Base-by-base conservation (phyloP, 2,888 invertebrate genomes). In the Cryptocephalus moraei region DNA sequence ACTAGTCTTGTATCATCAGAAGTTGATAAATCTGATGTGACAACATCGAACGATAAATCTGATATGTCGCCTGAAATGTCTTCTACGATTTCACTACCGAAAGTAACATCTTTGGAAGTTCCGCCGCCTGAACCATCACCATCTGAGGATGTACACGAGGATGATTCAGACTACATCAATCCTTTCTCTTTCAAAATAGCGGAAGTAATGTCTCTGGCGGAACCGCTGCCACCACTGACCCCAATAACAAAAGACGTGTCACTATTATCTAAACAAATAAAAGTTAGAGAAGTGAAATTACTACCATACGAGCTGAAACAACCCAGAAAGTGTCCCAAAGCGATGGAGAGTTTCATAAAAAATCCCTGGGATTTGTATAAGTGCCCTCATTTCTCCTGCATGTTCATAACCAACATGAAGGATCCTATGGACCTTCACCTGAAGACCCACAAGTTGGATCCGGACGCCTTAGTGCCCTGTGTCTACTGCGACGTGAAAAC, bases 321-420 rank as follows among this genome's bases (percentile, higher is more conserved):
- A 38, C 51, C 56, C 1, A 56, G 60, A 36, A 69, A 69, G 54
- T 65, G 66, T 8, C 62, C 65, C 10, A 57, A 56, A 9, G 62
- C 61, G 0, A 69, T 76, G 68, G 51, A 49, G 12, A 60, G 59
- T 42, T 62, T 65, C 40, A 44, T 63, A 13, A 48, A 52, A 33
- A 52, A 50, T 14, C 56, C 60, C 8, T 58, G 63, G 4, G 70
- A 75, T 36, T 60, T 78, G 9, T 80, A 73, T 56, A 80, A 80
- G 53, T 81, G 80, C 55, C 78, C 78, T 65, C 69, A 66, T 4
- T 65, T 64, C 3, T 60, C 63, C n/a, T 81, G 80, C 56, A 57
- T 62, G 1, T 80, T 69, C 49, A 67, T 74, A 0, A 73, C 75
- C 0, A 69, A 73, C 39, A 51, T 51, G 32, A 49, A 59, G 8